These are phyloP conservation scores for Salvelinus namaycush DNA, from an alignment of 2,113 vertebrate species.

Conservation along the genomic window DNA sequence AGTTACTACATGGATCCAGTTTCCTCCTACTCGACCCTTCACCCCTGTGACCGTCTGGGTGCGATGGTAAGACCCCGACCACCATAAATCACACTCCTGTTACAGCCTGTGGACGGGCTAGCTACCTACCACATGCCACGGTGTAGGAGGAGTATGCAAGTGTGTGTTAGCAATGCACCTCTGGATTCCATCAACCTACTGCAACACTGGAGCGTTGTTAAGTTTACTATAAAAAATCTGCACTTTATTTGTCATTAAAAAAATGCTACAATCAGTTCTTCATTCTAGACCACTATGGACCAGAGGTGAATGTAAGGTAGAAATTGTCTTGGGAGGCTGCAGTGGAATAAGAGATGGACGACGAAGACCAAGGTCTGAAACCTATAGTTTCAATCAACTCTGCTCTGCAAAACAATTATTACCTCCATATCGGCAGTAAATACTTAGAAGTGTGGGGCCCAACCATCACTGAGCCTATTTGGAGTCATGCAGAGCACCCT, in stretches of 20 bases:
- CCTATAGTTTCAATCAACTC: slow-evolving; percentile 2
- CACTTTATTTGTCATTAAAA: no score
- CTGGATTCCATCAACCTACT: slow-evolving; percentile 38
- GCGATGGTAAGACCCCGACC: slow-evolving; percentile 80
- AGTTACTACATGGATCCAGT: slow-evolving; percentile 89
- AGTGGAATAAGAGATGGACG: not conserved
- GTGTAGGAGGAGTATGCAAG: slow-evolving; percentile 26
- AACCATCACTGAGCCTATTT: slow-evolving; percentile 29
- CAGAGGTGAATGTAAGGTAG: not conserved
- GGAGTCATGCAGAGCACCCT: slow-evolving; percentile 29
- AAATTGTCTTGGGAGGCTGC: not conserved
- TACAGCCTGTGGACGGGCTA: slow-evolving; percentile 26
- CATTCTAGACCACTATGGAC: no score
- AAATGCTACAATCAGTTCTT: no score
- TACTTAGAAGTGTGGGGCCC: slow-evolving; percentile 33
- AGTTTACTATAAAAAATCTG: not conserved
- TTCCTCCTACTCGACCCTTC: slow-evolving; percentile 73
- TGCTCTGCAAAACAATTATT: slow-evolving; percentile 4
- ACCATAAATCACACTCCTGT: slow-evolving; percentile 70
- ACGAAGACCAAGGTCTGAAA: not conserved
- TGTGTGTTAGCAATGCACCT: slow-evolving; percentile 20
- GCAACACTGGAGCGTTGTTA: not conserved
- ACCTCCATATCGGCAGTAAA: slow-evolving; percentile 25
- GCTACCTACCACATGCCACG: slow-evolving; percentile 59
- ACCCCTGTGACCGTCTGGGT: slow-evolving; percentile 75